A percentile compares a stretch with the other conserved stretches of the same genome.
Evolutionary conservation across 2,113 vertebrate species (phyloP).

Genomic region (Dromas ardeola): DNA sequence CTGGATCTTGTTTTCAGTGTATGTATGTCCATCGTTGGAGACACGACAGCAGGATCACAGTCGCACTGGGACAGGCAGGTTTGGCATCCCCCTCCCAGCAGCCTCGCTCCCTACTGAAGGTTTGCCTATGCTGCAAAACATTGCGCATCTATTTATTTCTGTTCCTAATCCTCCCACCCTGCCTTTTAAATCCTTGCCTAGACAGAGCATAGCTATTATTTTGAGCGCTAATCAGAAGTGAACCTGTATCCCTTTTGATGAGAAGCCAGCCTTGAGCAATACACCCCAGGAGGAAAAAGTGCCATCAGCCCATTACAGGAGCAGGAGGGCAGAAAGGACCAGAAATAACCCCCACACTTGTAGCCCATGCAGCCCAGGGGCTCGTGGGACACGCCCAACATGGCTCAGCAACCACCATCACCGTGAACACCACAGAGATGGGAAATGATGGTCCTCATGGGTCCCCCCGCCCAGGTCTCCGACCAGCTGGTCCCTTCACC

Average conservation of each 20-base stretch:
- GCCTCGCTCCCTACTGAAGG: neutral
- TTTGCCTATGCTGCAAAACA: neutral
- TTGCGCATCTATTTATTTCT: neutral
- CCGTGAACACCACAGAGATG: neutral
- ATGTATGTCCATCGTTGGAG: neutral
- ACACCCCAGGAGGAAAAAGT: neutral
- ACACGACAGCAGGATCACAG: too few relatives aligned
- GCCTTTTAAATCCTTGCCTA: neutral
- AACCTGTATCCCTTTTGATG: neutral
- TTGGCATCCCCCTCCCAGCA: neutral
- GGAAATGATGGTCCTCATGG: neutral
- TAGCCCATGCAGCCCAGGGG: neutral
- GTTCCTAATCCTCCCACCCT: neutral
- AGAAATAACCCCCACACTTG: neutral
- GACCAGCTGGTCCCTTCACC: neutral
- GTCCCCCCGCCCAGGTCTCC: neutral
- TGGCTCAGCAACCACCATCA: neutral
- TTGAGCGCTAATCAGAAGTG: neutral
- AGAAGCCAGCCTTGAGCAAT: neutral
- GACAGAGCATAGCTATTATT: neutral
- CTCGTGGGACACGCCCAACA: neutral
- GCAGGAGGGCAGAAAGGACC: neutral
- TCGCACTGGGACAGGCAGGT: accelerated
- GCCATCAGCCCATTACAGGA: neutral
- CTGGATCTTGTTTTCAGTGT: neutral